Evolutionary conservation across 2,888 invertebrate genomes (phyloP).

Genomic region (Pyrocoelia pectoralis): DNA sequence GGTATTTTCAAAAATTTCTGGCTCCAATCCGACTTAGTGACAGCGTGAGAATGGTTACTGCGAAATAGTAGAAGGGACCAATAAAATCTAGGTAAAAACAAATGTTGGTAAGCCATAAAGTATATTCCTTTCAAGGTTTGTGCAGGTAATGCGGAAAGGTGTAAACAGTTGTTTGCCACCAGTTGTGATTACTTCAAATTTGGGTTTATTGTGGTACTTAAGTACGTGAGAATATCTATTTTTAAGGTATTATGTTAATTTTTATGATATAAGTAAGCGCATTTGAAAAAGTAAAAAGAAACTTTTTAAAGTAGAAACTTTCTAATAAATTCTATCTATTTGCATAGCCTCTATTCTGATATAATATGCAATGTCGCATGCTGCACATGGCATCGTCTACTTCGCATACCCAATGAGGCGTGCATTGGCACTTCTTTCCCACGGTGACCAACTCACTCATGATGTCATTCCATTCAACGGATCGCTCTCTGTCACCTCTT

Average conservation of each 20-base stretch:
- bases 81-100: background rate
- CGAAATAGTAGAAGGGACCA: background rate
- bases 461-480: constrained; percentile 54
- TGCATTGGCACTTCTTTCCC: constrained; percentile 51
- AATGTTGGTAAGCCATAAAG: background rate
- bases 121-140: background rate
- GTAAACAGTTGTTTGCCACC: constrained; percentile 11
- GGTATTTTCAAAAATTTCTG: too few species aligned
- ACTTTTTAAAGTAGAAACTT: background rate
- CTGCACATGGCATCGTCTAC: constrained; percentile 36
- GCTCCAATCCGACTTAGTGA: background rate
- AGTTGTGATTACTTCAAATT: constrained; percentile 1
- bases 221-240: constrained; percentile 9
- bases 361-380: constrained; percentile 36
- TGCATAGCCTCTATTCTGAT: constrained; percentile 28
- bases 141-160: constrained; percentile 15
- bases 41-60: background rate
- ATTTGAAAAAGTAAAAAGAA: background rate
- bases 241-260: constrained; percentile 10
- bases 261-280: constrained; percentile 4
- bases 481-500: constrained; percentile 36
- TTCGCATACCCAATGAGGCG: constrained; percentile 44
- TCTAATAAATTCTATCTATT: constrained; percentile 16
- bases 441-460: constrained; percentile 58
- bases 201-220: constrained; percentile 8